Conservation (phyloP, 1,140 invertebrate genomes). For the Vanessa atalanta region DNA sequence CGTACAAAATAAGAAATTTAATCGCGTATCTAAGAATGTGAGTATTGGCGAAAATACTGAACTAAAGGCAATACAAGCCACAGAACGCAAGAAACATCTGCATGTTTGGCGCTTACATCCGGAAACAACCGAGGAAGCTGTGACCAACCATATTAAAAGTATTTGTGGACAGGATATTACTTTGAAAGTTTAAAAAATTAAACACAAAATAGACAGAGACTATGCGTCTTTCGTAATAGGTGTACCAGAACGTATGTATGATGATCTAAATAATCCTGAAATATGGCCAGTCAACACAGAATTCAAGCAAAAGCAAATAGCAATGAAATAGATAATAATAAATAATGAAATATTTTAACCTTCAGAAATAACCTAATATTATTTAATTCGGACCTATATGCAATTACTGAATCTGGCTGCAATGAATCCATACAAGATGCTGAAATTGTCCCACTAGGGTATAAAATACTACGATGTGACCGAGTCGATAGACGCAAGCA, state of each 20-base stretch:
- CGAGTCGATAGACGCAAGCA: slow-evolving; percentile 38
- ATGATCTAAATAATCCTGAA: background rate
- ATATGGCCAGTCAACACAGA: no score
- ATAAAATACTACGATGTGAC: slow-evolving; percentile 41
- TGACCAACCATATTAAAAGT: slow-evolving; percentile 26
- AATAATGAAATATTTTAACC: no score
- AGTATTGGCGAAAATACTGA: no score
- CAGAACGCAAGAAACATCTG: slow-evolving; percentile 37
- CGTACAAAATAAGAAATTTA: no score
- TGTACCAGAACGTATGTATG: slow-evolving; percentile 38
- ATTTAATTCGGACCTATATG: slow-evolving; percentile 39
- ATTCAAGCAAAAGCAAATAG: no score
- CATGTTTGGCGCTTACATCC: slow-evolving; percentile 36
- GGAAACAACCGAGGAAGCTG: slow-evolving; percentile 32
- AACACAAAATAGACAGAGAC: slow-evolving; percentile 39
- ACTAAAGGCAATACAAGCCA: slow-evolving; percentile 26
- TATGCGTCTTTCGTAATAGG: slow-evolving; percentile 39
- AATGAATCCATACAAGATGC: slow-evolving; percentile 42
- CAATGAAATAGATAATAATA: no score
- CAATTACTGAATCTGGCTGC: slow-evolving; percentile 38
- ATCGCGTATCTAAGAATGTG: no score
- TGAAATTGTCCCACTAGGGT: slow-evolving; percentile 40
- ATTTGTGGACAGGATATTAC: slow-evolving; percentile 19
- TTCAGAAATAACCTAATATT: no score
- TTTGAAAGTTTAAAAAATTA: slow-evolving; percentile 39